Base-by-base conservation (phyloP, 1,140 invertebrate species). In the Heliconius melpomene region DNA sequence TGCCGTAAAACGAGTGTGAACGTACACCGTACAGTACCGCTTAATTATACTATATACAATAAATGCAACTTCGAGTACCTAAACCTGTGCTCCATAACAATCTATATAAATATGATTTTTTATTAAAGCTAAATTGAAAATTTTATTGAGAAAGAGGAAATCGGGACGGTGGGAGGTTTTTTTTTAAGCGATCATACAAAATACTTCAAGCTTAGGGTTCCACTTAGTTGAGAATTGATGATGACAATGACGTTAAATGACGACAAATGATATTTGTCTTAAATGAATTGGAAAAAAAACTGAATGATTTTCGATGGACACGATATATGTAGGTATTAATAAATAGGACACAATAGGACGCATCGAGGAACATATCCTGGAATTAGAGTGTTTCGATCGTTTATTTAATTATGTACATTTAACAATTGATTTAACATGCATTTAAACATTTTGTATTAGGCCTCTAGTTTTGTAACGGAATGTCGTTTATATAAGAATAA, bases 41-140 rank as follows among this genome's bases (percentile, higher is more conserved):
- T 91, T 92, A 92, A 85, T 86, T 88, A 89, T 87, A 80, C 91
- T 94, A 94, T 94, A 88, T 90, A 92, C 90, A 92, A 90, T 93
- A 92, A 92, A 94, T 93, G 92, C 92, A 93, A 91, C 89, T 90
- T 91, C 85, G 85, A 92, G 87, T 91, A 89, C 90, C 91, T 93
- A 93, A 92, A 93, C 93, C 92, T 92, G 91, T 94, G 91, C 91
- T 91, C 91, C 86, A 88, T 93, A 94, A 94, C 93, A 93, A 92
- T 94, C 90, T 93, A 94, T 93, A 92, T 93, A 93, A 90, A 91
- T 93, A 94, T 91, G 87, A 91, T 86, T 85, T 46, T 92, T 90
- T 86, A 87, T 93, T 92, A 93, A 94, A 93, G 89, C 90, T 93
- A 94, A 52, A 90, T 91, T 88, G 83, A 91, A 91, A 88, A 86